A percentile compares a stretch with the other conserved stretches of the same genome.
Conservation (phyloP, 2,888 invertebrate species). For the Xestoiulus laeticollis region DNA sequence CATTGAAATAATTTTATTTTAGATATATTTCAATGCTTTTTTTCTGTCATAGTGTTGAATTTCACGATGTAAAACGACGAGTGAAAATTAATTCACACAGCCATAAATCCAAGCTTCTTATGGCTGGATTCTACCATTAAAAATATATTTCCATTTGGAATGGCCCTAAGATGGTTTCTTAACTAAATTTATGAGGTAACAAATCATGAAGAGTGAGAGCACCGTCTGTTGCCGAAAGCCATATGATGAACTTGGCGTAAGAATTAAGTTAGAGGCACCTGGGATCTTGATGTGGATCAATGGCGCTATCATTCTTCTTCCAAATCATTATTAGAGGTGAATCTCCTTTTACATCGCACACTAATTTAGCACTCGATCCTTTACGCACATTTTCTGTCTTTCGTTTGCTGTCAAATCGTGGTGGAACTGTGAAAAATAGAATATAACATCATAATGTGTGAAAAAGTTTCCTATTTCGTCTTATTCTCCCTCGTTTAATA, state of each 20-base stretch:
- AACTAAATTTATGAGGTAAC: slow-evolving; percentile 36
- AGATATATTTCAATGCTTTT: no score
- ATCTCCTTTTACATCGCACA: slow-evolving; percentile 54
- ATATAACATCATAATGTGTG: not conserved
- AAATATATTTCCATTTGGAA: not conserved
- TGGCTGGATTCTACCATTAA: not conserved
- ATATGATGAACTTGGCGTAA: slow-evolving; percentile 47
- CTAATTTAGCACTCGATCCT: slow-evolving; percentile 49
- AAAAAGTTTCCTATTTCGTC: not conserved
- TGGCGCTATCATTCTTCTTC: slow-evolving; percentile 53
- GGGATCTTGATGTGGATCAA: slow-evolving; percentile 55
- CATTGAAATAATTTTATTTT: no score
- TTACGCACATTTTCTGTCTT: slow-evolving; percentile 51
- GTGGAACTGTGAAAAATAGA: slow-evolving; percentile 45
- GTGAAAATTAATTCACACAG: not conserved
- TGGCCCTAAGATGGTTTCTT: not conserved
- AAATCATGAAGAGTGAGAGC: slow-evolving; percentile 23
- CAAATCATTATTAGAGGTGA: slow-evolving; percentile 52
- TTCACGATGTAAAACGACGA: no score
- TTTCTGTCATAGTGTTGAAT: not conserved
- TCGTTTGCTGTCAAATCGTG: slow-evolving; percentile 48
- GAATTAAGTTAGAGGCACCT: slow-evolving; percentile 51
- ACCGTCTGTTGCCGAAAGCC: slow-evolving; percentile 52
- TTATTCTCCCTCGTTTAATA: not conserved
- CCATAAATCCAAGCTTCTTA: not conserved